These are phyloP conservation scores for Pan troglodytes DNA, from an alignment of 2,113 vertebrate genomes.

Conservation along the genomic window NHGRI_mPanTro3-v2.1_pri NC_072417.2:68596001-68596500, in stretches of 20 bases:
- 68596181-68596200: background rate
- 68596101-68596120: background rate
- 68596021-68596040: background rate
- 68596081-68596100: background rate
- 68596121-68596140: background rate
- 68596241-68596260: background rate
- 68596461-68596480: background rate
- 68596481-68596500: background rate
- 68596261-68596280: background rate
- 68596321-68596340: background rate
- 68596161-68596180: background rate
- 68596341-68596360: background rate
- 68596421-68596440: conserved; percentile 7
- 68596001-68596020: background rate
- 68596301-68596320: background rate
- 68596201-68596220: background rate
- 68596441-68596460: background rate
- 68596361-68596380: background rate
- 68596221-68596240: background rate
- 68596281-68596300: background rate
- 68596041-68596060: too few species aligned
- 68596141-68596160: background rate
- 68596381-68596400: background rate
- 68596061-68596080: background rate
- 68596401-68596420: background rate